A percentile compares a stretch with the other conserved stretches of the same genome.
These are phyloP conservation scores for Rhinopomastus cyanomelas DNA, from an alignment of 2,113 vertebrate species.

Conservation along the genomic window DNA sequence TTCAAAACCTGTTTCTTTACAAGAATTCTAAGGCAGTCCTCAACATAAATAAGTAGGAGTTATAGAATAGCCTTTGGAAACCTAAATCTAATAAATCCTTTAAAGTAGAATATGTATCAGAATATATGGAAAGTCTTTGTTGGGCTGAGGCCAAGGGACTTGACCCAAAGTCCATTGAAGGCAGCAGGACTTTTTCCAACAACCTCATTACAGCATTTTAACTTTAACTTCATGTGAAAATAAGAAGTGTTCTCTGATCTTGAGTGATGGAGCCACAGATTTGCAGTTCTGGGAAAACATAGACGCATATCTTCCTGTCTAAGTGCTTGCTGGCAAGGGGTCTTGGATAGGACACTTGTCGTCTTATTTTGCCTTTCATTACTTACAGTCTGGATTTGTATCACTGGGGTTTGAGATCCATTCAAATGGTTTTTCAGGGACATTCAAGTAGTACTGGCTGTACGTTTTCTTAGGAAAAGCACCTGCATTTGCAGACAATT, in stretches of 20 bases:
- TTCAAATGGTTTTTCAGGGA: background rate
- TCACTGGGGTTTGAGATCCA: background rate
- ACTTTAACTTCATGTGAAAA: background rate
- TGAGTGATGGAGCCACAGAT: background rate
- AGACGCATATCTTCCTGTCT: background rate
- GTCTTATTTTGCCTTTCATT: slow-evolving; percentile 10
- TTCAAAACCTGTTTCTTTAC: background rate
- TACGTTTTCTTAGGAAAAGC: background rate
- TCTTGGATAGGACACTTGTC: background rate
- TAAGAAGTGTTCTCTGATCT: background rate
- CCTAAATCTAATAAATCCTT: background rate
- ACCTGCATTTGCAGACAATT: background rate
- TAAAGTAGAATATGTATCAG: background rate
- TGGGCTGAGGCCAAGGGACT: background rate
- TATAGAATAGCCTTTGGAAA: background rate
- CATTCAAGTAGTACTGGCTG: background rate
- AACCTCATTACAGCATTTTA: background rate
- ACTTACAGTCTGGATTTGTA: background rate
- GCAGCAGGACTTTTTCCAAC: slow-evolving; percentile 1
- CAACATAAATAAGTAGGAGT: background rate
- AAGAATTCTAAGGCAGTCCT: background rate
- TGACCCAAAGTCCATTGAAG: background rate
- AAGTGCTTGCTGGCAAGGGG: background rate
- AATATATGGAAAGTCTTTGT: background rate
- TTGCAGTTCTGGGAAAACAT: background rate